Base-by-base conservation (phyloP, 2,888 invertebrate genomes). In the Drosophila siamana region DNA sequence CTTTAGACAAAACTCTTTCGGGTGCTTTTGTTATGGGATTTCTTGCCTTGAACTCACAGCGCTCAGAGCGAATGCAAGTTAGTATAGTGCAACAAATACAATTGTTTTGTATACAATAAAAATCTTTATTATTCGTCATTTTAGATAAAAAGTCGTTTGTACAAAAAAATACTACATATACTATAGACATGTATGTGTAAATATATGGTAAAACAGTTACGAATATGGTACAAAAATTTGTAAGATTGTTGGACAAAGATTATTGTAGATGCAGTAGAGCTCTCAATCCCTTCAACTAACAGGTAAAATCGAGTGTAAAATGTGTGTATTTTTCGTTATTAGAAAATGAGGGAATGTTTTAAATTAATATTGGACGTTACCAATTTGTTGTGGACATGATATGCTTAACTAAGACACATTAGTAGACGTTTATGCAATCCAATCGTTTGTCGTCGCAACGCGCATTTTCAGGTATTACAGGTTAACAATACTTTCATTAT, bases 351-450 rank as follows among this genome's bases (percentile, higher is more conserved):
- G 63, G 41, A 60, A 60, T 56, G 38, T 64, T 72, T 79, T 74
- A 69, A 56, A 59, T 9, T 36, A n/a, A n/a, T n/a, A 76, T 60
- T 69, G 84, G 82, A 75, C 73, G 69, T 26, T 24, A 44, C 11
- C 50, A 16, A 50, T 57, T 75, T 70, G 59, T 46, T 71, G 54
- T 30, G 47, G 51, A 33, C 28, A 38, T 40, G 9, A 16, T 46
- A 61, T 36, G 57, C 79, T 74, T 73, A 85, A 63, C 69, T 81
- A 76, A 63, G 73, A 71, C 73, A 75, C 77, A 61, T 78, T 78
- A 79, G 75, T 79, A 73, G 75, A 86, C 78, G 88, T 86, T 86
- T 88, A 86, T 86, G 86, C 86, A 86, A 86, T 74, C 71, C 73
- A 80, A 82, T 80, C 11, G 44, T 19, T n/a, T 38, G 44, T 61